These are phyloP conservation scores for Drosophila kanekoi DNA, from an alignment of 2,888 invertebrate genomes.

Conservation along the genomic window DNA sequence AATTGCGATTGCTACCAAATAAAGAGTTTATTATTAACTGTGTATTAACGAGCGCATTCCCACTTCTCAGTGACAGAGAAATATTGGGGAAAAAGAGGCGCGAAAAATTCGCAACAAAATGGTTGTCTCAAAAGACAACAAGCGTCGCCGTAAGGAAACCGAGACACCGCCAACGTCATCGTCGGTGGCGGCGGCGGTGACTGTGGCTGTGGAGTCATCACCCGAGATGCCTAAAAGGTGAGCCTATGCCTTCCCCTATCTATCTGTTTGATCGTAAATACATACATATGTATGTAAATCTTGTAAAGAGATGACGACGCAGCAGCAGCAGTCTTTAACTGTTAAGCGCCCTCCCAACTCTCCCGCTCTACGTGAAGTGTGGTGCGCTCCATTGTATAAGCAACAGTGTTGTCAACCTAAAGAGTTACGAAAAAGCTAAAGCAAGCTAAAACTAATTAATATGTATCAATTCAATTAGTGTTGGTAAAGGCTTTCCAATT, in stretches of 20 bases:
- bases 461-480: not conserved
- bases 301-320: conserved; percentile 57
- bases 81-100: conserved; percentile 72
- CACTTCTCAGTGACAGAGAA: conserved; percentile 30
- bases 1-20: conserved; percentile 49
- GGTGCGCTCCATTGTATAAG: conserved; percentile 61
- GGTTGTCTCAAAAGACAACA: conserved; percentile 85
- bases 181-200: conserved; percentile 55
- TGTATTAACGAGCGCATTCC: conserved; percentile 35
- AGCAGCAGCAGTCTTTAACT: conserved; percentile 14
- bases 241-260: conserved; percentile 43
- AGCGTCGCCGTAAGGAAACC: conserved; percentile 84
- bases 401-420: conserved; percentile 38
- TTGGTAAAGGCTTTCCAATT: not conserved
- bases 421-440: conserved; percentile 1
- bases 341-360: conserved; percentile 19
- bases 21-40: conserved; percentile 35
- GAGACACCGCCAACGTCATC: conserved; percentile 79
- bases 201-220: conserved; percentile 83
- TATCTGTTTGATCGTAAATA: conserved; percentile 42
- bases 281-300: conserved; percentile 34
- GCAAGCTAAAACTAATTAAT: not conserved
- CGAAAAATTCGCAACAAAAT: conserved; percentile 82
- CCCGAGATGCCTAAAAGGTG: conserved; percentile 85
- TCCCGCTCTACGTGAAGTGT: conserved; percentile 18